Conservation (phyloP, 1,140 invertebrate genomes). For the Argopecten irradians region DNA sequence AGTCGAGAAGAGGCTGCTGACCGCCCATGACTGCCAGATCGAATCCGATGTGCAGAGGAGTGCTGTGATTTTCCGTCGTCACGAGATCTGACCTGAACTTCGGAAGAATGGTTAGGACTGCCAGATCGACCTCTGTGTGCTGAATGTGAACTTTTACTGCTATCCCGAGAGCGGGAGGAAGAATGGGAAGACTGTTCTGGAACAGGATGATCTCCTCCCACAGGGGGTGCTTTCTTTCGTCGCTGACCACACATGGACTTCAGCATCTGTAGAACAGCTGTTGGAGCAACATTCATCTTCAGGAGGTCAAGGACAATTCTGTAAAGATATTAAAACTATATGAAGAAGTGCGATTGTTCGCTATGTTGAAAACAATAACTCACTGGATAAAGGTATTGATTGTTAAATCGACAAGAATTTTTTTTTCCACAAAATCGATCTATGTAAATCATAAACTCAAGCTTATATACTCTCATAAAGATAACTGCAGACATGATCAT, state of each 20-base stretch:
- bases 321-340: slow-evolving; percentile 29
- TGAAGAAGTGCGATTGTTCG: background rate
- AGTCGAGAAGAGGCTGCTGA: background rate
- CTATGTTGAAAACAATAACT: background rate
- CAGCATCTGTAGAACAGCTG: slow-evolving; percentile 65
- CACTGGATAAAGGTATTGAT: background rate
- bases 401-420: background rate
- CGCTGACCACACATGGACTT: slow-evolving; percentile 64
- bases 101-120: background rate
- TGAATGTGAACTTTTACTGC: background rate
- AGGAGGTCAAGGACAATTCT: slow-evolving; percentile 70
- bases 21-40: background rate
- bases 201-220: background rate
- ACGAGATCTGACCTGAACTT: background rate
- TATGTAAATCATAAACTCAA: too few species aligned
- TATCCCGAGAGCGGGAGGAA: background rate
- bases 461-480: too few species aligned
- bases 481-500: too few species aligned
- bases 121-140: background rate
- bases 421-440: too few species aligned
- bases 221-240: slow-evolving; percentile 45
- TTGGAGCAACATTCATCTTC: slow-evolving; percentile 70
- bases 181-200: background rate
- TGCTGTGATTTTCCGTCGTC: background rate
- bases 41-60: background rate